These are phyloP conservation scores for Scaptodrosophila latifasciaeformis DNA, from an alignment of 2,888 invertebrate species.

Conservation along the genomic window DNA sequence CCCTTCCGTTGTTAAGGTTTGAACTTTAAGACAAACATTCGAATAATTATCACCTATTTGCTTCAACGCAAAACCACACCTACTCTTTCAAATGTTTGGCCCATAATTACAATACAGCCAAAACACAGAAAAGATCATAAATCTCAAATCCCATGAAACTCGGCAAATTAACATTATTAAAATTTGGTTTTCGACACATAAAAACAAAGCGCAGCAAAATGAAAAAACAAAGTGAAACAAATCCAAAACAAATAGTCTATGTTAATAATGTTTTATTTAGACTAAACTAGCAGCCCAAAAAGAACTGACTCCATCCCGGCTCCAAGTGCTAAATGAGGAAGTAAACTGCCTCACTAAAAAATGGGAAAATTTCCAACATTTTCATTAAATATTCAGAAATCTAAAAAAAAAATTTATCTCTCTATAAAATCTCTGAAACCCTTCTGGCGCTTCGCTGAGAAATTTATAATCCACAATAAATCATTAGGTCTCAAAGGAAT, in stretches of 20 bases:
- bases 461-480: slow-evolving; percentile 64
- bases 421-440: slow-evolving; percentile 39
- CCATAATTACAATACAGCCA: slow-evolving; percentile 46
- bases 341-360: slow-evolving; percentile 32
- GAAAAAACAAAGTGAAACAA: slow-evolving; percentile 25
- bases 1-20: slow-evolving; percentile 28
- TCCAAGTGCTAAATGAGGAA: slow-evolving; percentile 53
- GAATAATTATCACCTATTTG: slow-evolving; percentile 55
- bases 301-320: slow-evolving; percentile 16
- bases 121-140: slow-evolving; percentile 40
- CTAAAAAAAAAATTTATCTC: slow-evolving; percentile 29
- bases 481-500: slow-evolving; percentile 36
- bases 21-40: slow-evolving; percentile 26
- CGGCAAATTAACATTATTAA: slow-evolving; percentile 65
- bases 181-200: slow-evolving; percentile 59
- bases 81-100: slow-evolving; percentile 16
- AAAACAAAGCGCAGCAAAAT: slow-evolving; percentile 55
- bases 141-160: slow-evolving; percentile 61
- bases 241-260: slow-evolving; percentile 29
- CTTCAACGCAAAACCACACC: slow-evolving; percentile 44
- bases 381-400: neutral
- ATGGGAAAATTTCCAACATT: no score
- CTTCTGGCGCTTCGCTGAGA: slow-evolving; percentile 30
- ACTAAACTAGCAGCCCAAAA: slow-evolving; percentile 46
- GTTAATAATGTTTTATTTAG: slow-evolving; percentile 55